Conservation (phyloP, 1,140 invertebrate genomes). For the Pachypeltis micranthus region DNA sequence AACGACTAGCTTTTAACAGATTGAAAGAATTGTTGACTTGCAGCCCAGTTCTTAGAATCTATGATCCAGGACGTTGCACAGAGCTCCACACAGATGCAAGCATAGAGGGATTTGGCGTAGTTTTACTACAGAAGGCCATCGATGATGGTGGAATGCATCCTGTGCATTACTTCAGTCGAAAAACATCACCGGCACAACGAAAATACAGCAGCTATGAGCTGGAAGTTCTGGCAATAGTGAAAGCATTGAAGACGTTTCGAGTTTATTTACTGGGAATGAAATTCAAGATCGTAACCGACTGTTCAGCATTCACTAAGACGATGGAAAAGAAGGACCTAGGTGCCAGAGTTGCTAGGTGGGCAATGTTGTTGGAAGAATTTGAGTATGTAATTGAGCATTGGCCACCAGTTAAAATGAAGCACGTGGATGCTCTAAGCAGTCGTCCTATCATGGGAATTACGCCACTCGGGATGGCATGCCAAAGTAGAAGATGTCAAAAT, state of each 20-base stretch:
- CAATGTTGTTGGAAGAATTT: slow-evolving; percentile 28
- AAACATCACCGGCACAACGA: slow-evolving; percentile 25
- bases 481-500: too few relatives aligned
- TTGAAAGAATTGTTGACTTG: too few relatives aligned
- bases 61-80: not conserved
- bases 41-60: too few relatives aligned
- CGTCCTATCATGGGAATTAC: slow-evolving; percentile 26
- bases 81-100: slow-evolving; percentile 12
- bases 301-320: slow-evolving; percentile 15
- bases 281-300: slow-evolving; percentile 34
- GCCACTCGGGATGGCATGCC: too few relatives aligned
- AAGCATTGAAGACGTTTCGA: slow-evolving; percentile 30
- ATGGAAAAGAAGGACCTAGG: slow-evolving; percentile 21
- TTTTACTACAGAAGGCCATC: not conserved
- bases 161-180: slow-evolving; percentile 32
- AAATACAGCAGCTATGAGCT: slow-evolving; percentile 35
- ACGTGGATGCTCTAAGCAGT: slow-evolving; percentile 33
- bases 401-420: slow-evolving; percentile 27
- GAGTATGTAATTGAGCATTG: slow-evolving; percentile 27
- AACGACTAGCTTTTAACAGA: too few relatives aligned
- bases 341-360: slow-evolving; percentile 31
- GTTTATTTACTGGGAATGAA: slow-evolving; percentile 32
- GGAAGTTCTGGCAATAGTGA: slow-evolving; percentile 32
- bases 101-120: not conserved
- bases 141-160: slow-evolving; percentile 21